These are phyloP conservation scores for Lutjanus erythropterus DNA, from an alignment of 2,113 vertebrate species.

Conservation along the genomic window DNA sequence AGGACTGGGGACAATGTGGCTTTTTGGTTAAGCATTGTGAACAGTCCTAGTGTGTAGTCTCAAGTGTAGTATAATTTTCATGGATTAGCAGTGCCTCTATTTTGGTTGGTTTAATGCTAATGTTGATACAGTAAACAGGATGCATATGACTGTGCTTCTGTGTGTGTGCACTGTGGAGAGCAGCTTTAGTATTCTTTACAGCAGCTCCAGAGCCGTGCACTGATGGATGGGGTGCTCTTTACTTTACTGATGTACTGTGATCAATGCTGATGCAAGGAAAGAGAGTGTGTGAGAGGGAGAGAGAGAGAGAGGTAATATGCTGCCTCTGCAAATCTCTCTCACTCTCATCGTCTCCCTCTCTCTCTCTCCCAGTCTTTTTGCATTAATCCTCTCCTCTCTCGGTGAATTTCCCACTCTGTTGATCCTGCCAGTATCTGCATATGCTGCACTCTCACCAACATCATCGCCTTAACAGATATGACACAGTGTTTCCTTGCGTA, in stretches of 20 bases:
- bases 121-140: conserved; percentile 28
- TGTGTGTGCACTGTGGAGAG: conserved; percentile 28
- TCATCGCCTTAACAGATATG: conserved; percentile 76
- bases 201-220: conserved; percentile 58
- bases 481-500: conserved; percentile 62
- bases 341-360: conserved; percentile 32
- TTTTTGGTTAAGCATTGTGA: neutral
- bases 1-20: neutral
- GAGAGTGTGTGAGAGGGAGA: conserved; percentile 36
- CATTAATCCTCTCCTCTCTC: conserved; percentile 77
- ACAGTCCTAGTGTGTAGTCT: conserved; percentile 10
- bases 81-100: conserved; percentile 14
- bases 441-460: conserved; percentile 70
- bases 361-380: conserved; percentile 53
- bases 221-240: conserved; percentile 81
- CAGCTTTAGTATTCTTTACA: conserved; percentile 71
- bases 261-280: conserved; percentile 80
- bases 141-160: conserved; percentile 38
- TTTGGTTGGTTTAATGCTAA: conserved; percentile 1
- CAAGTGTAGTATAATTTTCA: conserved; percentile 1
- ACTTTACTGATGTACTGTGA: conserved; percentile 79
- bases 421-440: conserved; percentile 75
- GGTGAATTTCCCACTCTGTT: conserved; percentile 67
- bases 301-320: conserved; percentile 60
- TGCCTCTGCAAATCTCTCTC: conserved; percentile 74